phyloP scores from a whole-genome alignment of 2,113 vertebrate genomes.

The Oenanthe oenanthe region DNA sequence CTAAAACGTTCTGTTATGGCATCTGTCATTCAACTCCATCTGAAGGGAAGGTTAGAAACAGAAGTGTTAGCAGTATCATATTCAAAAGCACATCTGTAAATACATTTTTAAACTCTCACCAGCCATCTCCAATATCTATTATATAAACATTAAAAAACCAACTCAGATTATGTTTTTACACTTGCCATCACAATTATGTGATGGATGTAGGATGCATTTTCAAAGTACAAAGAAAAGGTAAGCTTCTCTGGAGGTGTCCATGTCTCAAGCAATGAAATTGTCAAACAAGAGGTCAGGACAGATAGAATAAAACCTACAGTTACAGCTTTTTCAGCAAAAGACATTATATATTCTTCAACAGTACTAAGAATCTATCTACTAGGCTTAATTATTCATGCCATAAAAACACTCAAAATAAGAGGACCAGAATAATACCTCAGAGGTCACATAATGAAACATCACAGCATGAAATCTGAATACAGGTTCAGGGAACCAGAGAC shows the following conservation, averaged over 20 bases:
- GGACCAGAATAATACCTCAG: neutral
- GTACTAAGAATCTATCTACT: neutral
- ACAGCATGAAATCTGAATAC: neutral
- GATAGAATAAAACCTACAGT: neutral
- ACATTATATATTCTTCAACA: neutral
- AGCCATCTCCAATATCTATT: neutral
- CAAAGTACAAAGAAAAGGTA: neutral
- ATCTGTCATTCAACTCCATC: neutral
- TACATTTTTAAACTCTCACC: accelerated
- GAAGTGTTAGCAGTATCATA: neutral
- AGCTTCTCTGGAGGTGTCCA: neutral
- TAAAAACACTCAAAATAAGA: neutral
- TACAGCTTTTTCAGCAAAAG: neutral
- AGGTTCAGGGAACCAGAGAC: neutral
- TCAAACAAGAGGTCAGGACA: neutral
- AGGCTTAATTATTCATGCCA: neutral
- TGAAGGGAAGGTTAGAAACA: neutral
- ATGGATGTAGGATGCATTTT: neutral
- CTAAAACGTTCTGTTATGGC: neutral
- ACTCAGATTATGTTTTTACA: neutral
- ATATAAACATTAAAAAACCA: neutral
- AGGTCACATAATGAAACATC: neutral
- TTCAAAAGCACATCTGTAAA: neutral
- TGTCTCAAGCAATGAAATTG: neutral
- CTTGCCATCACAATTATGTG: neutral